phyloP scores from a whole-genome alignment of 37 sponge, comb jelly and placozoan species.

The Halisarca cf. caerulea region DNA sequence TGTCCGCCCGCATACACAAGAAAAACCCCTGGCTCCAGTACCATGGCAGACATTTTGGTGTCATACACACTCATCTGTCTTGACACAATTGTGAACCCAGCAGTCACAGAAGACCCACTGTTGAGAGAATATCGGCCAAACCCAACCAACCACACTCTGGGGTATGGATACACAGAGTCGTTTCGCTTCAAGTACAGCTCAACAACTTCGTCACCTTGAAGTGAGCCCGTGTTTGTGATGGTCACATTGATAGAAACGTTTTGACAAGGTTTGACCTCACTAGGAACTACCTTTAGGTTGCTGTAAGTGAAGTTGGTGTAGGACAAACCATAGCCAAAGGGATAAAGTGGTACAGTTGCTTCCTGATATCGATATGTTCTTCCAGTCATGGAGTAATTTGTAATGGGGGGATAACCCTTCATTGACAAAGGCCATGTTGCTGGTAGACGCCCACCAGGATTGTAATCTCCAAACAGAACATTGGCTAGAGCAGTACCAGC shows the following conservation, averaged over 20 bases:
- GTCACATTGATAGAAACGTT: conserved; percentile 32
- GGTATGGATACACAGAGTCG: neutral
- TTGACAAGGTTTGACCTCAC: conserved; percentile 33
- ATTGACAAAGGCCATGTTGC: conserved; percentile 38
- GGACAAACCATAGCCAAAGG: conserved; percentile 56
- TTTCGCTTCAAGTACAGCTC: conserved; percentile 50
- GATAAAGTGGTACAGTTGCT: neutral
- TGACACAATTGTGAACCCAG: conserved; percentile 4
- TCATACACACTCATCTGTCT: conserved; percentile 33
- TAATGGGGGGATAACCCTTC: conserved; percentile 32
- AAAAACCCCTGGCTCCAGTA: conserved; percentile 36
- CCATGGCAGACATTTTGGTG: neutral
- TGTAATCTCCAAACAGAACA: conserved; percentile 35
- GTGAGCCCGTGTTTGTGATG: conserved; percentile 38
- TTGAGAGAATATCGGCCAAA: conserved; percentile 32
- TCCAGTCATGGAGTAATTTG: conserved; percentile 37
- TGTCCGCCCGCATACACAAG: conserved; percentile 41
- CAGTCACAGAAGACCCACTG: neutral
- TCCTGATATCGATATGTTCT: conserved; percentile 51
- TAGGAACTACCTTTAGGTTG: conserved; percentile 3
- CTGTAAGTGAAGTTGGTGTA: conserved; percentile 40
- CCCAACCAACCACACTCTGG: conserved; percentile 50
- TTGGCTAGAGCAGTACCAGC: conserved; percentile 34
- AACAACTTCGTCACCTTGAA: conserved; percentile 60
- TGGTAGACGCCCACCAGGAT: conserved; percentile 40